These are phyloP conservation scores for Muscidifurax raptorellus DNA, from an alignment of 1,140 invertebrate species.

Conservation along the genomic window DNA sequence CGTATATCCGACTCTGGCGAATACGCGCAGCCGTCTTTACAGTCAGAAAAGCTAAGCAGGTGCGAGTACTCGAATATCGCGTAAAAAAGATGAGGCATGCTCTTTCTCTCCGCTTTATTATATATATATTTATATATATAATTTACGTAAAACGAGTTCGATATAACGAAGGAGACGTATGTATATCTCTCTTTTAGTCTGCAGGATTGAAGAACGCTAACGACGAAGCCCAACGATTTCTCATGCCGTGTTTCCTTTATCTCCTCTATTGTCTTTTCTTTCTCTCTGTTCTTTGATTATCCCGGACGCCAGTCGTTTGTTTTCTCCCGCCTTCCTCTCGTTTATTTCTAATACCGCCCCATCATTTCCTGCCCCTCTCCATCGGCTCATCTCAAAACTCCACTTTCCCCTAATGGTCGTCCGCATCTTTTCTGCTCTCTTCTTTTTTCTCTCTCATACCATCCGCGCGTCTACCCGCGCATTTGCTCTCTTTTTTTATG, in stretches of 20 bases:
- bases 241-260: not conserved
- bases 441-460: not conserved
- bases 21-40: not conserved
- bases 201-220: not conserved
- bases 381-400: not conserved
- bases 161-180: not conserved
- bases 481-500: not conserved
- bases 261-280: constrained; percentile 37
- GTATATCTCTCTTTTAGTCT: not conserved
- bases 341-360: constrained; percentile 22
- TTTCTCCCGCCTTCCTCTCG: not conserved
- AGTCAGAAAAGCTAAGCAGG: constrained; percentile 28
- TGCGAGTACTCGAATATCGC: constrained; percentile 11
- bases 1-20: not conserved
- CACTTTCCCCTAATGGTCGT: too few species aligned
- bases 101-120: not conserved
- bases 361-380: constrained; percentile 3
- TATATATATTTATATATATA: too few species aligned
- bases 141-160: not conserved
- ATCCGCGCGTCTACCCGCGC: not conserved
- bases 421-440: not conserved
- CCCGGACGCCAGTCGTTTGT: not conserved
- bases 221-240: not conserved
- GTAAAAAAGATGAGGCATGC: constrained; percentile 12
- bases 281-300: constrained; percentile 21